A percentile compares a stretch with the other conserved stretches of the same genome.
These are phyloP conservation scores for Hemicentrotus pulcherrimus DNA, from an alignment of 35 echinoderm and acorn worm species.

Conservation along the genomic window DNA sequence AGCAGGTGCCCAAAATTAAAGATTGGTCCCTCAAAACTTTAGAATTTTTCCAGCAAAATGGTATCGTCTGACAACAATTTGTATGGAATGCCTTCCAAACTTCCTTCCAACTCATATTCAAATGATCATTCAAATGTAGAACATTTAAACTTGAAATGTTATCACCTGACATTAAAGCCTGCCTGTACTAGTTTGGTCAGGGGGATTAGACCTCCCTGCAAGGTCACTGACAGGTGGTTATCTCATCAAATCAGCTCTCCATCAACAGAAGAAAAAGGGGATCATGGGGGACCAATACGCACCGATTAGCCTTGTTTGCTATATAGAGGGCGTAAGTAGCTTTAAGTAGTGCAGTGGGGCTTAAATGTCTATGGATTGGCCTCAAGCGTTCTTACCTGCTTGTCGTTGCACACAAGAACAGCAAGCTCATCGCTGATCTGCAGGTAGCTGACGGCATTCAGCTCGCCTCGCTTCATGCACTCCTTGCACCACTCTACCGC, in stretches of 20 bases:
- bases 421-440: slow-evolving; percentile 60
- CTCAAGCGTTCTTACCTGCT: slow-evolving; percentile 31
- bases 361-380: background rate
- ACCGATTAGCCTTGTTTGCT: no score
- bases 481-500: slow-evolving; percentile 49
- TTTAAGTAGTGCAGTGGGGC: no score
- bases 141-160: background rate
- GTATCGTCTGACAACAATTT: background rate
- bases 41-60: background rate
- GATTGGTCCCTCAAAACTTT: background rate
- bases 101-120: background rate
- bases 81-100: background rate
- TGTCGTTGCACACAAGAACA: slow-evolving; percentile 53
- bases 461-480: slow-evolving; percentile 23
- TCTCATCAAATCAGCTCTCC: no score
- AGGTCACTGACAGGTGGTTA: no score
- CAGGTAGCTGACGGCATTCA: slow-evolving; percentile 35
- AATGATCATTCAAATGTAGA: background rate
- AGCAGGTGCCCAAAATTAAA: background rate
- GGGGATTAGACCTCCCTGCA: no score
- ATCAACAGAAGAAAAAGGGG: no score
- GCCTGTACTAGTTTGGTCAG: no score
- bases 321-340: no score
- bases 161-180: background rate
- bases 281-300: no score